Evolutionary conservation across 2,113 vertebrate species (phyloP), one percentile per base, ranked within the genome.

Genomic region (Carassius gibelio): DNA sequence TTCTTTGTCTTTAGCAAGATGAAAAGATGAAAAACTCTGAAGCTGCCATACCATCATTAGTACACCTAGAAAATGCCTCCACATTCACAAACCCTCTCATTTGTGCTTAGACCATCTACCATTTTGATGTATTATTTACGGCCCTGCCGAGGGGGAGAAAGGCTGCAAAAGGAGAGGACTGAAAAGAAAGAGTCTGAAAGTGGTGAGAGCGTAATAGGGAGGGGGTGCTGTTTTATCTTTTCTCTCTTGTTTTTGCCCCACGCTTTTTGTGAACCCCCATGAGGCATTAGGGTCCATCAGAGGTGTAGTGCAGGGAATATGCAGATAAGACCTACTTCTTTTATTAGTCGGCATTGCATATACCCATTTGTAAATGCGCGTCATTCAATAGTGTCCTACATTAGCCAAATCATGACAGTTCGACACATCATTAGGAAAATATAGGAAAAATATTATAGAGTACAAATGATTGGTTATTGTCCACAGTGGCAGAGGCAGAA

Each of bases 111-210:
- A 78, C 92, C 89, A 89, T 87, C 93, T 85, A 62, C 90, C 87
- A 92, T 90, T 93, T 89, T 94, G 93, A 94, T 94, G 90, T 93
- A 94, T 95, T 94, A 94, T 94, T 92, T 90, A 94, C 76, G 74
- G 86, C 88, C 77, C 26, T 79, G 34, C 42, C 38, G 42, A 77
- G 19, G 75, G 30, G 42, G n/a, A 17, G 59, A 74, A 82, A 38
- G 14, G 42, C 36, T 57, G 36, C 13, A 71, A 64, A 66, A 76
- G 66, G 30, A 21, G 36, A 64, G 21, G 17, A 36, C 38, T 57
- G 50, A 79, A 77, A 64, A 21, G 30, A 8, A 15, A 10, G 45
- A 48, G 71, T 38, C 34, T 69, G 87, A 50, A 86, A 57, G 84
- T 34, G 77, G 85, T 86, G 84, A 69, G 77, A 86, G n/a, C n/a